Base-by-base conservation (phyloP, 2,888 invertebrate species). In the Eurytoma adleriae region DNA sequence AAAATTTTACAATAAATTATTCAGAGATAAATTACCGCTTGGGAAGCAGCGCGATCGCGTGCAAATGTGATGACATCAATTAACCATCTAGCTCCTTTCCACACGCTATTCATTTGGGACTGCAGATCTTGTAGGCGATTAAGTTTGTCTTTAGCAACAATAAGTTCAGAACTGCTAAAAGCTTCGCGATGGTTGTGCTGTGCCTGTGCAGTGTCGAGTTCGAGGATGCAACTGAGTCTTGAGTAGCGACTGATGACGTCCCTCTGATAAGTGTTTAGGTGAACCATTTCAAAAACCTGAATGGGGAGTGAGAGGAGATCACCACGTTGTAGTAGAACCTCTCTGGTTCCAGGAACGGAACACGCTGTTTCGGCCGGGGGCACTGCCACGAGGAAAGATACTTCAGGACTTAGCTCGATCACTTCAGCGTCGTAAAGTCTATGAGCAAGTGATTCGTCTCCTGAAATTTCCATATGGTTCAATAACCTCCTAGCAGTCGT, bases 41-140 rank as follows among this genome's bases (percentile, higher is more conserved):
- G 87, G 0, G 87, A 87, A 0, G 88, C 86, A 24, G 92, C 92
- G 59, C 95, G 94, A 88, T 99, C 99, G 81, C 99, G 93, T 0
- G 99, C 98, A 89, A 97, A 97, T 0, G 96, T 95, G 75, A 99
- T 97, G 7, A 98, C 95, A 88, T 99, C 98, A 94, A 98, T 96
- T 24, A 99, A 93, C 99, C 99, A 99, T 20, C 99, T 94, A 62
- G 97, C 95, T 24, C 96, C 95, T 88, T 97, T 97, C 99, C 99
- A 99, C 3, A 97, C 95, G 0, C 94, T 91, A 87, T 99, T 99
- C 66, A 99, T 92, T 86, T 95, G 96, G 52, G 94, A 92, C 88
- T 98, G 98, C 61, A 98, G 93, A 73, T 96, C 96, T 88, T 96
- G 95, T 48, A 99, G 91, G 86, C 96, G 95, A 0, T 93, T 92